phyloP scores from a whole-genome alignment of 2,888 invertebrate species.

The Oscheius myriophilus region DNA sequence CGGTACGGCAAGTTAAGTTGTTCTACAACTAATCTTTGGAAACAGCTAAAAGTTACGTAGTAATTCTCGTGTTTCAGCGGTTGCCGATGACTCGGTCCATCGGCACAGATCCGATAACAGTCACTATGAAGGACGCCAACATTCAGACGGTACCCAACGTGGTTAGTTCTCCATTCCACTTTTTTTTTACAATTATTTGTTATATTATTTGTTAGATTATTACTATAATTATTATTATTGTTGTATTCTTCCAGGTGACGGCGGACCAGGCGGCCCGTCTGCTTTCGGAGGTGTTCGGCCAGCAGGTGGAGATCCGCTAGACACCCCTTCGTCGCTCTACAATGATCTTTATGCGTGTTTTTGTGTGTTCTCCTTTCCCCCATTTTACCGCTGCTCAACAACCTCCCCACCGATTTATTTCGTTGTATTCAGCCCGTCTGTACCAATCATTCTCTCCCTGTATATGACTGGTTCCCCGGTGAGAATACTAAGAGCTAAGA shows the following conservation, averaged over 20 bases:
- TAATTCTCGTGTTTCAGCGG: background rate
- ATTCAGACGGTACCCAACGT: constrained; percentile 9
- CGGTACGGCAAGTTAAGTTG: too few species aligned
- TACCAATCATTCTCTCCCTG: background rate
- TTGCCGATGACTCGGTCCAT: background rate
- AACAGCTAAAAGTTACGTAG: too few species aligned
- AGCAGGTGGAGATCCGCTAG: constrained; percentile 12
- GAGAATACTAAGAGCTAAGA: too few species aligned
- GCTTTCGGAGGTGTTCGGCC: constrained; percentile 24
- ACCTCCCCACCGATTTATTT: background rate
- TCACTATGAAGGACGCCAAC: background rate
- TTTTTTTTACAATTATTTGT: background rate
- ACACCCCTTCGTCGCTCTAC: background rate
- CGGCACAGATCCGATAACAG: constrained; percentile 3
- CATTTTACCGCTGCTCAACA: constrained; percentile 2
- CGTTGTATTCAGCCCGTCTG: background rate
- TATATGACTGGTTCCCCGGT: background rate
- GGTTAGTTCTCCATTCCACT: background rate
- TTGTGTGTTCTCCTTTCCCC: background rate
- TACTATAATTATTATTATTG: too few species aligned
- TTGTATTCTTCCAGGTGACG: constrained; percentile 11
- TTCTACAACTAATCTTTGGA: too few species aligned
- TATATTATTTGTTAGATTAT: too few species aligned
- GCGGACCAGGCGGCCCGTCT: constrained; percentile 8
- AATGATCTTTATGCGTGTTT: background rate